Evolutionary conservation across 2,797 vertebrate genomes (phyloP).

Genomic region (Anas flavirostris): DNA sequence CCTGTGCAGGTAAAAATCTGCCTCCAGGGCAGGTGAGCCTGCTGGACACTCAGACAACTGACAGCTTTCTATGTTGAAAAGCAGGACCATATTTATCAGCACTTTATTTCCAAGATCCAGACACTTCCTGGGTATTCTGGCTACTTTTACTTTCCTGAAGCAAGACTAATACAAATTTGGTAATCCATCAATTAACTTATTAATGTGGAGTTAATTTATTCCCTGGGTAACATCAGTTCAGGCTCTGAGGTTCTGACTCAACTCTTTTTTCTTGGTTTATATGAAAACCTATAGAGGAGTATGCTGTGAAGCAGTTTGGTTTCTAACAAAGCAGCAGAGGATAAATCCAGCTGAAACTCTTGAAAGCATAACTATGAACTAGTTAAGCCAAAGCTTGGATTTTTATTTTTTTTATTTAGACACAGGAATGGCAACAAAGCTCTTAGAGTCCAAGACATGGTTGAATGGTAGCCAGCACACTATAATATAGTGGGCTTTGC

Average conservation of each 20-base stretch:
- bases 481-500: not conserved
- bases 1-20: not conserved
- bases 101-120: not conserved
- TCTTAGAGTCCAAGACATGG: not conserved
- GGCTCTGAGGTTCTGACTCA: not conserved
- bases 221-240: not conserved
- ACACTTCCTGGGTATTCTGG: not conserved
- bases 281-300: not conserved
- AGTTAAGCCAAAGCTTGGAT: not conserved
- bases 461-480: conserved; percentile 18
- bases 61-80: not conserved
- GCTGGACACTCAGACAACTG: not conserved
- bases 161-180: not conserved
- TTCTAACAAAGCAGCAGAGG: not conserved
- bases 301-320: not conserved
- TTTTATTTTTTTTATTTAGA: not conserved
- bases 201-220: not conserved
- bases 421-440: not conserved
- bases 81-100: not conserved
- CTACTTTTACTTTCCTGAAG: not conserved
- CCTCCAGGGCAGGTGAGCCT: not conserved
- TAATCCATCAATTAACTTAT: not conserved
- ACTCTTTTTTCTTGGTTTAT: not conserved
- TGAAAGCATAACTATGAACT: not conserved
- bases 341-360: not conserved